phyloP scores from a whole-genome alignment of 2,113 vertebrate genomes.

The Python bivittatus region DNA sequence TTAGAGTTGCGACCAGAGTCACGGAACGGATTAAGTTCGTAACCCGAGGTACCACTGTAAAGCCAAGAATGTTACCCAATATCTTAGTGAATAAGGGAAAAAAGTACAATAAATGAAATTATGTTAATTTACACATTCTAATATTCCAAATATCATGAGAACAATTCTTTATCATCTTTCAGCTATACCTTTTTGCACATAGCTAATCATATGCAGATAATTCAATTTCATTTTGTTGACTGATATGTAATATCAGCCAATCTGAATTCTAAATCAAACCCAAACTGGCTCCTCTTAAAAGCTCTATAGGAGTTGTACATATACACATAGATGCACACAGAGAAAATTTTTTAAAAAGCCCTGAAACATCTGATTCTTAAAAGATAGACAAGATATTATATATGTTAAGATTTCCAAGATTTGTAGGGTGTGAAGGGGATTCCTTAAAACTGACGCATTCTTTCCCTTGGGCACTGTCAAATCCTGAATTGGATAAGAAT shows the following conservation, averaged over 20 bases:
- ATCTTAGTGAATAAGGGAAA: constrained; percentile 6
- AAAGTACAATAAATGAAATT: constrained; percentile 2
- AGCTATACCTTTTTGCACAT: neutral
- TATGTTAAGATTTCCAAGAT: constrained; percentile 61
- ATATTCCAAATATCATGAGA: constrained; percentile 28
- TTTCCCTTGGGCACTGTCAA: constrained; percentile 58
- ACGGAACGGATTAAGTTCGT: no score
- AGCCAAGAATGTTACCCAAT: constrained; percentile 44
- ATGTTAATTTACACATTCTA: constrained; percentile 6
- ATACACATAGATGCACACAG: neutral
- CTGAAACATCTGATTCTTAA: constrained; percentile 53
- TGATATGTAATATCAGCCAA: constrained; percentile 10
- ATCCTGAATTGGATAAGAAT: constrained; percentile 52
- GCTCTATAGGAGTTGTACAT: constrained; percentile 17
- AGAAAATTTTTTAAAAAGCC: neutral
- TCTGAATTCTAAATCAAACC: constrained; percentile 39
- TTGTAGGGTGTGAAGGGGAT: constrained; percentile 62
- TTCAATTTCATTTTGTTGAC: constrained; percentile 14
- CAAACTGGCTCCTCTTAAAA: constrained; percentile 44
- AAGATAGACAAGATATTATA: constrained; percentile 62
- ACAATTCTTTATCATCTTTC: neutral
- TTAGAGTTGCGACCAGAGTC: no score
- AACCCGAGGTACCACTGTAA: no score
- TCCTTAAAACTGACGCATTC: constrained; percentile 61
- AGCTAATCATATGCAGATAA: constrained; percentile 10